phyloP scores from a whole-genome alignment of 2,888 invertebrate genomes.

The Coenonympha glycerion region DNA sequence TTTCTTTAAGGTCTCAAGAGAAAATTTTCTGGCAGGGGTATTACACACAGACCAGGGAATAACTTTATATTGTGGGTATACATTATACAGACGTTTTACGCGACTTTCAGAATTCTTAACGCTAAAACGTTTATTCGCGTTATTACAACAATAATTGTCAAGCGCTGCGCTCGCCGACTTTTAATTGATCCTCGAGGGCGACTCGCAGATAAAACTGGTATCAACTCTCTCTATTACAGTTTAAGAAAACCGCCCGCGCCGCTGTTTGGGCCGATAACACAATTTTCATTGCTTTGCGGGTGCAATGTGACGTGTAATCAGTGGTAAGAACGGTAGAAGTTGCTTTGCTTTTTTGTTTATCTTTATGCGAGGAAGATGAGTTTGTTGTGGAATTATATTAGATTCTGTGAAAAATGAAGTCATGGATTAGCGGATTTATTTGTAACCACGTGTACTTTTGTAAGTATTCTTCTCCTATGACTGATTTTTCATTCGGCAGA shows the following conservation, averaged over 20 bases:
- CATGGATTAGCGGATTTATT: no score
- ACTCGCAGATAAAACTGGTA: constrained; percentile 67
- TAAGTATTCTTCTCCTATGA: no score
- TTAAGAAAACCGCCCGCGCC: constrained; percentile 61
- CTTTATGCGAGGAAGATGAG: neutral
- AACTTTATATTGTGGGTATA: no score
- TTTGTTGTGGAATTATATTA: neutral
- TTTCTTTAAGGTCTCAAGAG: no score
- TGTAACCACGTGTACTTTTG: no score
- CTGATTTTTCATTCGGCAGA: no score
- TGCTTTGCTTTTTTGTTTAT: neutral
- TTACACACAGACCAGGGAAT: no score
- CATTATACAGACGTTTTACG: constrained; percentile 28
- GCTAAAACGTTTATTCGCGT: constrained; percentile 45
- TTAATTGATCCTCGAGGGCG: constrained; percentile 77
- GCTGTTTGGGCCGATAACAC: constrained; percentile 65
- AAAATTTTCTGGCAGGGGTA: no score
- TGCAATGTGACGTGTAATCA: constrained; percentile 49
- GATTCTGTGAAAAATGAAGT: no score
- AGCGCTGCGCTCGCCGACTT: constrained; percentile 62
- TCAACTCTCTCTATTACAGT: constrained; percentile 75
- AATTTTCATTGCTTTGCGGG: constrained; percentile 52
- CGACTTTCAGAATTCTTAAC: constrained; percentile 35
- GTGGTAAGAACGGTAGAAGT: constrained; percentile 5
- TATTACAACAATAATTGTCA: constrained; percentile 70